phyloP scores from a whole-genome alignment of 2,113 vertebrate species.

The Macquaria ambigua region DNA sequence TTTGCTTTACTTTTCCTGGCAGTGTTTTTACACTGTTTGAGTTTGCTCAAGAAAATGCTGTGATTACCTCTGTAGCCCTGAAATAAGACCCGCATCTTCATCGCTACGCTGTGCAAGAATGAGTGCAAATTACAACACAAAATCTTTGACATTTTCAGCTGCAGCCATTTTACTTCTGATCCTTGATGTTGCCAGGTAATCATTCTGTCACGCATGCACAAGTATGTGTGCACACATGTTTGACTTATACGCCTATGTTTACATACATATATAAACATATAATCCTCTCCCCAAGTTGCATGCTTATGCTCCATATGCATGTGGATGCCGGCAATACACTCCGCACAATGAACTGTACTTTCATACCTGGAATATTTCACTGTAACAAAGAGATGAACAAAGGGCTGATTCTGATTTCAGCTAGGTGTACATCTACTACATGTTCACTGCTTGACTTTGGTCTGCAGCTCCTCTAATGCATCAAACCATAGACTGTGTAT shows the following conservation, averaged over 20 bases:
- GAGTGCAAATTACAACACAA: conserved; percentile 1
- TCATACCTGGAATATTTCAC: not conserved
- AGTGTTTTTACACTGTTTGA: conserved; percentile 60
- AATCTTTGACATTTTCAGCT: conserved; percentile 16
- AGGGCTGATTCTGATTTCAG: conserved; percentile 8
- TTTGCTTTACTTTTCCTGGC: conserved; percentile 63
- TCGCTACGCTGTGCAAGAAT: not conserved
- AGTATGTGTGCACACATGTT: not conserved
- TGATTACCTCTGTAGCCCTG: conserved; percentile 69
- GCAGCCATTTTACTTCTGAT: conserved; percentile 4
- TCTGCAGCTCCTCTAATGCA: not conserved
- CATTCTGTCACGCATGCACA: not conserved
- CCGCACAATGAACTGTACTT: not conserved
- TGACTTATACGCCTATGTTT: not conserved
- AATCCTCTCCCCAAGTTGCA: conserved; percentile 36
- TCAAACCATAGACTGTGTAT: too few species aligned
- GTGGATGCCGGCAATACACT: not conserved
- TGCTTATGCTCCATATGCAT: conserved; percentile 21
- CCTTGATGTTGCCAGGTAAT: not conserved
- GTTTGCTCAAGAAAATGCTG: conserved; percentile 78
- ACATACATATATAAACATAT: conserved; percentile 1
- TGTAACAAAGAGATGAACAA: conserved; percentile 2
- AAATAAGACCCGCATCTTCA: conserved; percentile 32
- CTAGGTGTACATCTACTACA: not conserved
- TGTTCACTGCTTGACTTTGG: not conserved